Percentiles rank a stretch among this genome's conserved stretches.
Evolutionary conservation across 1,140 invertebrate genomes (phyloP).

Genomic region (Drosophila chauvacae): DNA sequence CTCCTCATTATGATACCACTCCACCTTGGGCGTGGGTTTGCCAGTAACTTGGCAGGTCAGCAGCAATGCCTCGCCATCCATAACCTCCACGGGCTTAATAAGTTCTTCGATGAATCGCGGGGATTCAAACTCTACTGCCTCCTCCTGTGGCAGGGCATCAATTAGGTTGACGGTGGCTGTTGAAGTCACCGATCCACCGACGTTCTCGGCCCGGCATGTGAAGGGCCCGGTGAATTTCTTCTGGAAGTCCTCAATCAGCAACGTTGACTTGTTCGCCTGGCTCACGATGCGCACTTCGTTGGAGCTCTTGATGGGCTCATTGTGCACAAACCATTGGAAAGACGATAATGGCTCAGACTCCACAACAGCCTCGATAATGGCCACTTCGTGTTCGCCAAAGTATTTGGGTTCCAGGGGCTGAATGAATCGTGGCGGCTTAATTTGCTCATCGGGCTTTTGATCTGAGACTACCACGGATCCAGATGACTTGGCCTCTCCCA

Average conservation of each 20-base stretch:
- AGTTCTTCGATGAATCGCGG: slow-evolving; percentile 91
- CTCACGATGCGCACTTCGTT: slow-evolving; percentile 89
- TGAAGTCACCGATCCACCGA: slow-evolving; percentile 92
- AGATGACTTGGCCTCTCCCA: slow-evolving; percentile 91
- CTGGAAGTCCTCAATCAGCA: slow-evolving; percentile 91
- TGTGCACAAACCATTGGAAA: slow-evolving; percentile 94
- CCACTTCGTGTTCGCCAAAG: slow-evolving; percentile 90
- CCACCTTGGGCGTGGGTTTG: slow-evolving; percentile 92
- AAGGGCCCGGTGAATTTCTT: slow-evolving; percentile 91
- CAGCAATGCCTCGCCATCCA: slow-evolving; percentile 95
- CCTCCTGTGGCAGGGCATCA: slow-evolving; percentile 86
- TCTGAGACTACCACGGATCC: slow-evolving; percentile 89
- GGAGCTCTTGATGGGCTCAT: slow-evolving; percentile 86
- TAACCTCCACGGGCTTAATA: slow-evolving; percentile 89
- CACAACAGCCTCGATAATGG: slow-evolving; percentile 91
- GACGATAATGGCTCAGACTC: slow-evolving; percentile 91
- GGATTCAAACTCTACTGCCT: slow-evolving; percentile 87
- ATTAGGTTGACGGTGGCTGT: slow-evolving; percentile 91
- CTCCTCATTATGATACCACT: slow-evolving; percentile 92
- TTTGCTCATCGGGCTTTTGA: slow-evolving; percentile 86
- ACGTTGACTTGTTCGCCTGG: slow-evolving; percentile 91
- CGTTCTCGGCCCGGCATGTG: slow-evolving; percentile 95
- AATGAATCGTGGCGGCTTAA: slow-evolving; percentile 90
- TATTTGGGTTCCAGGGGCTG: slow-evolving; percentile 89
- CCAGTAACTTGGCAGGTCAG: slow-evolving; percentile 91